phyloP scores from a whole-genome alignment of 2,797 vertebrate species.

The Chaenodraco wilsoni region DNA sequence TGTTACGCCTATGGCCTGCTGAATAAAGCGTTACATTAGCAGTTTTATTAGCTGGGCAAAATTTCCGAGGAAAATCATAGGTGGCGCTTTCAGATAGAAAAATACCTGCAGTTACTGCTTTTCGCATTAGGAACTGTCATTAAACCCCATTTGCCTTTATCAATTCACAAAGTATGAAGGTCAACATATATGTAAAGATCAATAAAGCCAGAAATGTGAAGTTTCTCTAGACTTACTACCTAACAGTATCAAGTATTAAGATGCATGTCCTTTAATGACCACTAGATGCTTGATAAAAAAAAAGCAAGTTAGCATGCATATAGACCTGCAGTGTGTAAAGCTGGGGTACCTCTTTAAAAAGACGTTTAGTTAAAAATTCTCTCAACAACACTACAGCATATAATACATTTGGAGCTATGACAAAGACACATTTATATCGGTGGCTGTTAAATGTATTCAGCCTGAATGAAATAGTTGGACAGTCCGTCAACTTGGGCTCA shows the following conservation, averaged over 20 bases:
- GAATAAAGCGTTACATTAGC: background rate
- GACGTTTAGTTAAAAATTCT: too few relatives aligned
- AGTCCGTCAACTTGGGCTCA: too few relatives aligned
- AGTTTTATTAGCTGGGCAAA: background rate
- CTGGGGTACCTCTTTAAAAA: too few relatives aligned
- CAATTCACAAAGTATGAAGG: background rate
- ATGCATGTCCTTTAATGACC: background rate
- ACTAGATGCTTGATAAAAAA: background rate
- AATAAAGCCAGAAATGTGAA: background rate
- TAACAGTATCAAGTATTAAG: background rate
- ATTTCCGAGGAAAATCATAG: background rate
- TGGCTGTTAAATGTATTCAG: too few relatives aligned
- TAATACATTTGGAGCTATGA: too few relatives aligned
- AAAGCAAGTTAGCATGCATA: background rate
- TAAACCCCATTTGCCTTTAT: background rate
- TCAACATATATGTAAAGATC: background rate
- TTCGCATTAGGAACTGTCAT: background rate
- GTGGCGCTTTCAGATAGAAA: background rate
- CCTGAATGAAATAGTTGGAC: too few relatives aligned
- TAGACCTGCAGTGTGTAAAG: background rate
- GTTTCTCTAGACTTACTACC: too few relatives aligned
- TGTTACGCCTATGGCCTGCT: background rate
- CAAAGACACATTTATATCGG: too few relatives aligned
- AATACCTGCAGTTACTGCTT: background rate
- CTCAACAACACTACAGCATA: too few relatives aligned